These are phyloP conservation scores for Amphiprion clarkii DNA, from an alignment of 2,797 vertebrate species.

Conservation along the genomic window DNA sequence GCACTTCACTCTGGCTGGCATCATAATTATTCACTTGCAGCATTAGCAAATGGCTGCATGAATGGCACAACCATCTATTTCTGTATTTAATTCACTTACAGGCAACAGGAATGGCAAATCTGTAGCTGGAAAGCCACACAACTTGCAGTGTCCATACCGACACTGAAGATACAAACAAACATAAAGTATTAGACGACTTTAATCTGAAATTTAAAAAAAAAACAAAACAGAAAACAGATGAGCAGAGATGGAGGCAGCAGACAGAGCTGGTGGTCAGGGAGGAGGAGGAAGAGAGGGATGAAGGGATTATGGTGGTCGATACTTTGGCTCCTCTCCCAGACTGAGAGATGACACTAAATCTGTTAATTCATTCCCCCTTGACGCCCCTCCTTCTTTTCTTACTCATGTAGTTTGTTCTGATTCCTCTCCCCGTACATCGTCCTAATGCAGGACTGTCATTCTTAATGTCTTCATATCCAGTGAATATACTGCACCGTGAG, in stretches of 20 bases:
- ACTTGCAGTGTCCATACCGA: constrained; percentile 25
- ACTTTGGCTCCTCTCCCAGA: constrained; percentile 83
- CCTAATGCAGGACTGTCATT: constrained; percentile 39
- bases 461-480: background rate
- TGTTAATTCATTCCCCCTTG: constrained; percentile 78
- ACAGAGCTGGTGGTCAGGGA: constrained; percentile 51
- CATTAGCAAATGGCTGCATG: background rate
- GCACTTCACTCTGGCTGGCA: background rate
- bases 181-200: constrained; percentile 53
- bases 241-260: constrained; percentile 59
- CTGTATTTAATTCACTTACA: background rate
- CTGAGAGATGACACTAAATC: constrained; percentile 88
- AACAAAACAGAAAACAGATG: constrained; percentile 31
- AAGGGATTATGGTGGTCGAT: constrained; percentile 84
- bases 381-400: constrained; percentile 28
- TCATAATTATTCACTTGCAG: background rate
- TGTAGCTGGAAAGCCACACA: constrained; percentile 16
- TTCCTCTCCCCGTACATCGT: constrained; percentile 19
- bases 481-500: background rate
- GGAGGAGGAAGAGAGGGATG: constrained; percentile 75
- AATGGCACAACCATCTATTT: background rate
- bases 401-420: constrained; percentile 11
- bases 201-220: constrained; percentile 62
- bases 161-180: constrained; percentile 55
- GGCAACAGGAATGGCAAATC: background rate